phyloP scores from a whole-genome alignment of 2,888 invertebrate genomes.

The Osmoderma eremita region DNA sequence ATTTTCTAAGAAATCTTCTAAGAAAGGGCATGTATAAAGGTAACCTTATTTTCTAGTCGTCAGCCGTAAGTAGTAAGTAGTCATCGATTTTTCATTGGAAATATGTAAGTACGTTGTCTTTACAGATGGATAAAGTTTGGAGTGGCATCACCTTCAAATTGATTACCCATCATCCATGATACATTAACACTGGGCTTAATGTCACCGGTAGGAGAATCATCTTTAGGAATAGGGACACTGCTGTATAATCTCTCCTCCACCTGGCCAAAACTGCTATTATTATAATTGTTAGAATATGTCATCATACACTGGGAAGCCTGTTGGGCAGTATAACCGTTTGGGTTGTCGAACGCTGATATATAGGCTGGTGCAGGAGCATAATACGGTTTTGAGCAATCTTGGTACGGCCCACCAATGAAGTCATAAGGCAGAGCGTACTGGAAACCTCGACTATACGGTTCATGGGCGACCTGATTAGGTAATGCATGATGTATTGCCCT shows the following conservation, averaged over 20 bases:
- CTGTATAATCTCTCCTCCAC: constrained; percentile 13
- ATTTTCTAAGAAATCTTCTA: too few relatives aligned
- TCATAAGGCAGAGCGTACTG: not conserved
- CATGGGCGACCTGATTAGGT: constrained; percentile 50
- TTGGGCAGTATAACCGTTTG: not conserved
- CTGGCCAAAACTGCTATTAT: constrained; percentile 21
- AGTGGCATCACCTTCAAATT: constrained; percentile 31
- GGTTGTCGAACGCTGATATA: too few relatives aligned
- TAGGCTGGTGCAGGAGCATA: too few relatives aligned
- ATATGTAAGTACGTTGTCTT: not conserved
- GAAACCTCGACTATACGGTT: not conserved
- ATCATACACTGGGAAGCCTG: not conserved
- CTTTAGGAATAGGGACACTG: not conserved
- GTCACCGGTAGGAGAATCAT: not conserved
- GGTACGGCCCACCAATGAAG: not conserved
- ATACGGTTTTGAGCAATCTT: not conserved
- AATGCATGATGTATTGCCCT: constrained; percentile 62
- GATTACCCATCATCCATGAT: constrained; percentile 48
- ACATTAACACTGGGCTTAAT: constrained; percentile 45
- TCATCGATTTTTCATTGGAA: too few relatives aligned
- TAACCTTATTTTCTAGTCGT: too few relatives aligned
- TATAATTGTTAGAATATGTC: constrained; percentile 23
- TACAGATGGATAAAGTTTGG: constrained; percentile 43
- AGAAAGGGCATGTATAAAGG: too few relatives aligned
- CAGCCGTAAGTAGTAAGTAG: too few relatives aligned